phyloP scores from a whole-genome alignment of 2,797 vertebrate species.

The Acipenser transmontanus region DNA sequence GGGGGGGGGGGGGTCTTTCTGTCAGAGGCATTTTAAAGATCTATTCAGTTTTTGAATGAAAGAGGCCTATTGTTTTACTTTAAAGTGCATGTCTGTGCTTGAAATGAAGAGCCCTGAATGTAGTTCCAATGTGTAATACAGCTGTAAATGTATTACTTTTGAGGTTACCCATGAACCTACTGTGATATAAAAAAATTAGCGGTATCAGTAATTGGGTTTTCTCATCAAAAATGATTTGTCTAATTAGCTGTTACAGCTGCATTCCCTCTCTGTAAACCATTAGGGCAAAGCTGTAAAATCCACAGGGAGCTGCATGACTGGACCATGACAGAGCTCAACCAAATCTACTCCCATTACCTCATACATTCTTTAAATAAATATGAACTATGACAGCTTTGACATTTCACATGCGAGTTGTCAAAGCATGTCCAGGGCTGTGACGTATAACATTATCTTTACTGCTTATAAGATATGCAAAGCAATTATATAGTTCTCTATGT shows the following conservation, averaged over 20 bases:
- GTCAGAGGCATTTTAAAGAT: too few species aligned
- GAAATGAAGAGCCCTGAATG: background rate
- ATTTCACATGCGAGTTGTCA: constrained; percentile 48
- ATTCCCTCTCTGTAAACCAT: background rate
- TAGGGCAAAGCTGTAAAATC: constrained; percentile 13
- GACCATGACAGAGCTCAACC: constrained; percentile 31
- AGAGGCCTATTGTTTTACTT: too few species aligned
- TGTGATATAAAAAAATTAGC: too few species aligned
- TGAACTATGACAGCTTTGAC: constrained; percentile 79
- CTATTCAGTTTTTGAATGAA: too few species aligned
- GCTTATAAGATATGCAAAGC: background rate
- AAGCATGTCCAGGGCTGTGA: constrained; percentile 27
- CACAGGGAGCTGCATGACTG: constrained; percentile 40
- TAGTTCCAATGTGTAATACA: too few species aligned
- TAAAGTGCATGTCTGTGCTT: too few species aligned
- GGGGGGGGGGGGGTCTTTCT: too few species aligned
- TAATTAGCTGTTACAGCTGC: background rate
- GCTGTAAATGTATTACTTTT: too few species aligned
- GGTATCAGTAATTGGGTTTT: too few species aligned
- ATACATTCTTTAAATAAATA: constrained; percentile 63
- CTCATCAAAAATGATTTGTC: background rate
- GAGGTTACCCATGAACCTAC: too few species aligned
- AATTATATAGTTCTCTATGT: constrained; percentile 24
- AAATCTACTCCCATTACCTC: constrained; percentile 73
- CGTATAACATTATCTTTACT: constrained; percentile 29